Base-by-base conservation (phyloP, 2,888 invertebrate genomes). In the Entomobrya proxima region DNA sequence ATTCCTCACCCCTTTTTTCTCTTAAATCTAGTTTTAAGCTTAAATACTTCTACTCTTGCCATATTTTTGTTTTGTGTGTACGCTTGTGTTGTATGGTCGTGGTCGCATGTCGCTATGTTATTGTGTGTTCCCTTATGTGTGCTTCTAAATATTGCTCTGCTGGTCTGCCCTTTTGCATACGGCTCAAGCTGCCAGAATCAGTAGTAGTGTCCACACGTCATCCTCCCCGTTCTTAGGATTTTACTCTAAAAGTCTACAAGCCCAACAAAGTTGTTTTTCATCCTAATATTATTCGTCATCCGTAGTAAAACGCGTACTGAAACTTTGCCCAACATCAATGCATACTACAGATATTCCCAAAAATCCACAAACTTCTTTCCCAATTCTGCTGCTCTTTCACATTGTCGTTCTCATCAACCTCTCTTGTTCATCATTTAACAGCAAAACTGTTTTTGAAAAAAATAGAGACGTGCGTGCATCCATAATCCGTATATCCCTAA, bases 1-100 rank as follows among this genome's bases (percentile, higher is more conserved):
- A 21, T 47, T 50, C 58, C 76, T 76, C 76, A 76, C 76, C 76
- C 24, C 47, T 69, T 9, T 44, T 72, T 72, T 35, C 9, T 32
- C 21, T 24, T 21, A 37, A 64, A 37, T 64, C 37, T 37, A 11
- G 37, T 64, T 18, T 64, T 27, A 37, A 21, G 7, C 13, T 35
- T 37, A n/a, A 30, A 13, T 13, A 30, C 1, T 11, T 30, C 6
- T 37, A 9, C 5, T 21, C 4, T 21, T 13, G 52, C 24, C 7
- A 24, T 18, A 21, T 7, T 21, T 24, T 27, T 18, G 5, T 7
- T 5, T 52, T 1, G 5, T 55, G 55, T 32, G 15, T 58, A 0
- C 1, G 3, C 2, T 9, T 58, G 58, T 58, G 58, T 58, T 13
- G 32, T 58, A 30, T 58, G 58, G 30, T 58, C 27, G 9, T n/a